Conservation (phyloP, 2,888 invertebrate genomes). For the Acanthococcus lagerstroemiae region DNA sequence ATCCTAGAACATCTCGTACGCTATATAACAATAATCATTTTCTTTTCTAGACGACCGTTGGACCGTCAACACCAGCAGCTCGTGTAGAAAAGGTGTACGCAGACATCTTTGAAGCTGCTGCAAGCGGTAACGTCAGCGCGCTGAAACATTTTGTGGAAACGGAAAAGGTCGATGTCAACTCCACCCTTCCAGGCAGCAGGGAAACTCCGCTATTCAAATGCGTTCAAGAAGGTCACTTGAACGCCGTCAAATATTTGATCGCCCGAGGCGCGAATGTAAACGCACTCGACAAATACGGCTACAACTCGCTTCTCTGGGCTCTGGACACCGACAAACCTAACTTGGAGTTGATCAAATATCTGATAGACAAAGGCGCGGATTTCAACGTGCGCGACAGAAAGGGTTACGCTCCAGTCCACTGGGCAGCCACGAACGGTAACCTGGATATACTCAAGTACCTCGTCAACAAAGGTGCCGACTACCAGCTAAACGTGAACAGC, state of each 20-base stretch:
- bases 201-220: neutral
- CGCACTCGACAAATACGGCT: neutral
- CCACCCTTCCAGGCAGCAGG: neutral
- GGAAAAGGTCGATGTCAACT: neutral
- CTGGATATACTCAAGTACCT: neutral
- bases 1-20: too few relatives aligned
- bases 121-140: neutral
- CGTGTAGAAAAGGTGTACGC: too few relatives aligned
- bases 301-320: neutral
- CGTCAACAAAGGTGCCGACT: neutral
- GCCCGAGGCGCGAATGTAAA: neutral
- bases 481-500: neutral
- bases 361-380: neutral
- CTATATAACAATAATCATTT: too few relatives aligned
- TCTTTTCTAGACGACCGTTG: too few relatives aligned
- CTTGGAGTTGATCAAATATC: neutral
- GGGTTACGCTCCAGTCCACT: neutral
- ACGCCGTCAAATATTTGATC: neutral
- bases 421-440: neutral
- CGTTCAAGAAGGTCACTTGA: neutral
- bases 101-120: neutral
- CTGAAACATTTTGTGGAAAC: neutral
- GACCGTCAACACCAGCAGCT: too few relatives aligned
- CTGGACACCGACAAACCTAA: neutral
- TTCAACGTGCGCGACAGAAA: neutral